Base-by-base conservation (phyloP, 2,797 vertebrate species). In the Microctenopoma stevenorrisi region DNA sequence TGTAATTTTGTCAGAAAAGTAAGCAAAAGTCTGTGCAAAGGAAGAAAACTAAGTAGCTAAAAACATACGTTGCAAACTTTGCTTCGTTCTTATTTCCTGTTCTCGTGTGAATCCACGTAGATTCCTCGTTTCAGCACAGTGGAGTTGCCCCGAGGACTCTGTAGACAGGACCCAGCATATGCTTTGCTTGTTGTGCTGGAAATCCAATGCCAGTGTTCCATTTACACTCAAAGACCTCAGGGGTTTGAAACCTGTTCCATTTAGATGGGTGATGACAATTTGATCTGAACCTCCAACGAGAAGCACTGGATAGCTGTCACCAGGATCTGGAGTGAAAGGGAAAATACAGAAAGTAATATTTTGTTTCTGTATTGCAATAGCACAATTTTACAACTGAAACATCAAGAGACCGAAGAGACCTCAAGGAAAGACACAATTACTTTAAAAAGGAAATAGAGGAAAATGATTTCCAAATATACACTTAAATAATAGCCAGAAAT, bases 161-260 rank as follows among this genome's bases (percentile, higher is more conserved):
- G 89, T 91, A 1, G 95, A 94, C 82, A 96, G 92, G 43, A 96
- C 91, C 98, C 97, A 99, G 86, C 97, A 99, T 44, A 96, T 83
- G 0, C 66, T 92, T 68, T 96, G 95, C 77, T 96, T 94, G 55
- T 84, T 94, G 84, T 95, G 94, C 88, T 93, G 95, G 86, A 94
- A 97, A 90, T 97, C 96, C 88, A 98, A 48, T 1, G 94, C 92
- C 77, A 96, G 82, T 57, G 96, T 93, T 76, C 95, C 93, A 78
- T 96, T 97, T 68, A 90, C 91, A 82, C 95, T 94, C 57, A 81
- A 81, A 16, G 95, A 93, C 78, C 89, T 92, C 66, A 87, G 66
- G 18, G 93, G 91, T 78, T 94, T 93, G 50, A 93, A 81, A 67
- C 87, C 92, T 66, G 95, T 96, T 79, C 98, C 97, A 76, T 98